phyloP scores from a whole-genome alignment of 2,113 vertebrate species.

The Carassius gibelio region DNA sequence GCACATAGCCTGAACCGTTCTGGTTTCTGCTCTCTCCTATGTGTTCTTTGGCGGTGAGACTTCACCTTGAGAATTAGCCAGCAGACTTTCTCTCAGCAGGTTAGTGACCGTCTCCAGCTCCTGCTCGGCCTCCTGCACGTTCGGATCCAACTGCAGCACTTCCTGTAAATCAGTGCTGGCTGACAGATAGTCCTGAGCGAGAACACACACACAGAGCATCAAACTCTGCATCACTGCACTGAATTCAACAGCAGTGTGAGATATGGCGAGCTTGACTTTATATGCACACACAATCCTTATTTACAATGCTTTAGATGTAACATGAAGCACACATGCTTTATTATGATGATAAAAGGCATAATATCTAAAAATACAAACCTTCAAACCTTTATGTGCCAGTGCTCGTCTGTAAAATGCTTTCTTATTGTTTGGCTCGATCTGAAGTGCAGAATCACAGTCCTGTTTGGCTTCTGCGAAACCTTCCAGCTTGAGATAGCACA shows the following conservation, averaged over 20 bases:
- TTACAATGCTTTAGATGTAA: not conserved
- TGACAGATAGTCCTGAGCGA: conserved; percentile 84
- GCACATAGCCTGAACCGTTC: not conserved
- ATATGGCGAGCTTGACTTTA: no score
- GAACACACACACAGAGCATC: not conserved
- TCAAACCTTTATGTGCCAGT: conserved; percentile 88
- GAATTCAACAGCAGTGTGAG: not conserved
- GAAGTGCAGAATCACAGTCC: conserved; percentile 89
- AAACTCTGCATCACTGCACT: not conserved
- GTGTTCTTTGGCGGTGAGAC: not conserved
- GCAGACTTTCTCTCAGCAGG: conserved; percentile 71
- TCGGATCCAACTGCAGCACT: conserved; percentile 84
- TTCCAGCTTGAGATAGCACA: conserved; percentile 87
- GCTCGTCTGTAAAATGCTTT: conserved; percentile 93
- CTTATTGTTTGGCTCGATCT: conserved; percentile 82
- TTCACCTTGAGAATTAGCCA: conserved; percentile 50
- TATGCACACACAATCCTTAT: not conserved
- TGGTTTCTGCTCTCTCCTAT: not conserved
- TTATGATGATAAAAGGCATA: not conserved
- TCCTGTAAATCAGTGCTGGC: conserved; percentile 85
- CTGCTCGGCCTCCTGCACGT: conserved; percentile 81
- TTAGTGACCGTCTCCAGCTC: conserved; percentile 82
- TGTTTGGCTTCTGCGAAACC: conserved; percentile 86
- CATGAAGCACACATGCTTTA: not conserved
- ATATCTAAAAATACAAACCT: conserved; percentile 73